Evolutionary conservation across 2,113 vertebrate genomes (phyloP).

Genomic region (Guaruba guarouba): DNA sequence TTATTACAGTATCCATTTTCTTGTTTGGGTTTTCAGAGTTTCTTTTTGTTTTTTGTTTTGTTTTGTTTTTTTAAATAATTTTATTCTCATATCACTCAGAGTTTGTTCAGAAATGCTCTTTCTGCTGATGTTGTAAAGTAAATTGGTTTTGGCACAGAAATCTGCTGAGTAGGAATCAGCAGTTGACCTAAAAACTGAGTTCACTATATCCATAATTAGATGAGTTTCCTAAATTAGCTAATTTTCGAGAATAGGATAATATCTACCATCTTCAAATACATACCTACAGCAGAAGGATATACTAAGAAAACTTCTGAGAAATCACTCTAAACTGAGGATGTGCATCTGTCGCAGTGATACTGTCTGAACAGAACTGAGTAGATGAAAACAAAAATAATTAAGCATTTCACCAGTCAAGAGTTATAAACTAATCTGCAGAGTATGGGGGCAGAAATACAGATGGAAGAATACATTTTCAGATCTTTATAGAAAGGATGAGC

Average conservation of each 20-base stretch:
- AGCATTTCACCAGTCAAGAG: neutral
- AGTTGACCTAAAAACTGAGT: neutral
- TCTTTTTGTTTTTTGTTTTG: neutral
- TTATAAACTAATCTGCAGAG: neutral
- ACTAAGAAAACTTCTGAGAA: rapidly evolving
- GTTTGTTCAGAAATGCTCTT: neutral
- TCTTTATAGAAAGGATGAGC: neutral
- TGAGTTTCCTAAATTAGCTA: neutral
- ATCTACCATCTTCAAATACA: neutral
- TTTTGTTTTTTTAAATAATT: neutral
- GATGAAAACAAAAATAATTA: neutral
- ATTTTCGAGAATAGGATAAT: neutral
- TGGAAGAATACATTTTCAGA: neutral
- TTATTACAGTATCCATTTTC: neutral
- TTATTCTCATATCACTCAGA: rapidly evolving
- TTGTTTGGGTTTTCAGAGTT: neutral
- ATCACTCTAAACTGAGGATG: rapidly evolving
- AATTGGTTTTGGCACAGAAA: neutral
- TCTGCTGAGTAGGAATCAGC: neutral
- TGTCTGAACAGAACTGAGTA: neutral
- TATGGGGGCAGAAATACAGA: neutral
- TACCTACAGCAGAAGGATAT: neutral
- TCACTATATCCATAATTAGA: neutral
- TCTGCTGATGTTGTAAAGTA: rapidly evolving
- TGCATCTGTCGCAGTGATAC: neutral